A percentile compares a stretch with the other conserved stretches of the same genome.
These are phyloP conservation scores for Zaprionus africanus DNA, from an alignment of 1,140 invertebrate genomes.

Conservation along the genomic window DNA sequence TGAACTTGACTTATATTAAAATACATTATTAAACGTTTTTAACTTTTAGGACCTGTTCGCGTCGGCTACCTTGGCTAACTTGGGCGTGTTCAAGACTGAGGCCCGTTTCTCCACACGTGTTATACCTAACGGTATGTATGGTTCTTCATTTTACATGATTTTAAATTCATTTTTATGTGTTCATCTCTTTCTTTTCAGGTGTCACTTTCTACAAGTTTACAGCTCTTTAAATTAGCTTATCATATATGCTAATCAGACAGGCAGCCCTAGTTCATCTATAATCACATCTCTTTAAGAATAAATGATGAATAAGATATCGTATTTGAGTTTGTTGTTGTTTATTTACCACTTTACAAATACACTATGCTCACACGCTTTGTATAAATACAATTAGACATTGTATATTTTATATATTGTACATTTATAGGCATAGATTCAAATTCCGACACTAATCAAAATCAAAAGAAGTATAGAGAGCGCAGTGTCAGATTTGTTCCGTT, in stretches of 20 bases:
- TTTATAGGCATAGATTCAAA: conserved; percentile 70
- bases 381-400: conserved; percentile 31
- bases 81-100: conserved; percentile 37
- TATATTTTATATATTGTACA: conserved; percentile 63
- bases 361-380: conserved; percentile 37
- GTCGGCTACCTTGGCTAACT: not conserved
- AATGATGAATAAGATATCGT: conserved; percentile 1
- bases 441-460: conserved; percentile 60
- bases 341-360: conserved; percentile 58
- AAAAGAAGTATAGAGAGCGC: conserved; percentile 28
- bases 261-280: conserved; percentile 38
- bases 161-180: not conserved
- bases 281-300: conserved; percentile 11
- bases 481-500: conserved; percentile 13
- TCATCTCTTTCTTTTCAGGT: conserved; percentile 43
- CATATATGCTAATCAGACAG: conserved; percentile 33
- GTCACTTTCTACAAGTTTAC: conserved; percentile 82
- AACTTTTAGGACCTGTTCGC: conserved; percentile 64
- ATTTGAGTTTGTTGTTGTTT: conserved; percentile 42
- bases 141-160: conserved; percentile 1
- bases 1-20: not conserved
- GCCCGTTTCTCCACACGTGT: conserved; percentile 67
- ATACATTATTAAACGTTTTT: not conserved
- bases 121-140: conserved; percentile 73
- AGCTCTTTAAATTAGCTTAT: conserved; percentile 43